Base-by-base conservation (phyloP, 1,140 invertebrate species). In the Vollenhovia emeryi region DNA sequence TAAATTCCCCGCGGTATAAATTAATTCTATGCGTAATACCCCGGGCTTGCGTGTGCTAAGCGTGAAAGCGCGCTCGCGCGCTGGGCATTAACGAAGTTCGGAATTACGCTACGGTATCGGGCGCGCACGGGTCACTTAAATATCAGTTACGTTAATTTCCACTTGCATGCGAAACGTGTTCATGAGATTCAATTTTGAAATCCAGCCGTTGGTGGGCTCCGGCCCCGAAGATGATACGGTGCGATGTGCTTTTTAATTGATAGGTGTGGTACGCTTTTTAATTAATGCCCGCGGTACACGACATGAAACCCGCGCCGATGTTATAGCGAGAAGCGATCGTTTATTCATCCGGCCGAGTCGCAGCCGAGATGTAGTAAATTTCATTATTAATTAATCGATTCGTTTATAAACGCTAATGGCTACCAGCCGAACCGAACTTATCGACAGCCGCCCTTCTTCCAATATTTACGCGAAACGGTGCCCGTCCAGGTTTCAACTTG, bases 341-440 rank as follows among this genome's bases (percentile, higher is more conserved):
- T 80, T 71, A 71, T 71, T 55, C 50, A 40, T 71, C 57, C 24
- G 33, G 48, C 18, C 76, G 33, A 79, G 45, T 68, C 45, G 11
- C 62, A 79, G 33, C 27, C 33, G 40, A 40, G 21, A 18, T 33
- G 59, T 78, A 50, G 59, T 36, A 52, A 66, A 36, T 80, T 69
- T 55, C 48, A 33, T 27, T 59, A 33, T 43, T 84, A 84, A 84
- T 78, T 84, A 79, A 84, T 84, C 73, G 57, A 78, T 62, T 84
- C 57, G 74, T 78, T 84, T 78, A 55, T 48, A 62, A 74, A 57
- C 78, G 30, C 52, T 80, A 80, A 80, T 80, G 78, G 24, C 33
- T 50, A 82, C 33, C 71, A 71, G 21, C 59, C 30, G 27, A 79
- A 79, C 78, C 52, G 50, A 69, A 24, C 59, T 45, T 57, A 82